These are phyloP conservation scores for Cosmia trapezina DNA, from an alignment of 2,888 invertebrate genomes.

Conservation along the genomic window DNA sequence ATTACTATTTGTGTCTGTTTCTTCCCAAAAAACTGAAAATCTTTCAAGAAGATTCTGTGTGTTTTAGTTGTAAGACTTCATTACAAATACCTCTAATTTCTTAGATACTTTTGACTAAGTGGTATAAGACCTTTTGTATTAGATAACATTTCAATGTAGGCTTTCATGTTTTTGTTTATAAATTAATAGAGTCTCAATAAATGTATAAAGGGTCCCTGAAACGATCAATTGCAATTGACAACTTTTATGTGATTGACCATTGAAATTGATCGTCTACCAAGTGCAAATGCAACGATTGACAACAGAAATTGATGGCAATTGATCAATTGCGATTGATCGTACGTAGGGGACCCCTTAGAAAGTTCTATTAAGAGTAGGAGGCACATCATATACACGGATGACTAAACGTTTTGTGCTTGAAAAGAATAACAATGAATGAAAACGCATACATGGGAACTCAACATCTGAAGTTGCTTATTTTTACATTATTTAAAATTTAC, in stretches of 20 bases:
- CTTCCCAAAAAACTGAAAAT: conserved; percentile 7
- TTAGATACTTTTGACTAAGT: not conserved
- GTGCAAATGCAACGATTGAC: too few species aligned
- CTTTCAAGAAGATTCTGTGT: not conserved
- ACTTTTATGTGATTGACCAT: too few species aligned
- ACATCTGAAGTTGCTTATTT: not conserved
- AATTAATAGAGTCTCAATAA: not conserved
- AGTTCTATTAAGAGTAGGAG: not conserved
- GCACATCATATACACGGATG: not conserved
- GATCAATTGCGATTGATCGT: too few species aligned
- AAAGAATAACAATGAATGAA: not conserved
- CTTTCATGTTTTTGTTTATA: not conserved
- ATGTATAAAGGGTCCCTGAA: not conserved
- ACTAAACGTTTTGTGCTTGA: not conserved
- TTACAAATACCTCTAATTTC: not conserved
- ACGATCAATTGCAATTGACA: too few species aligned
- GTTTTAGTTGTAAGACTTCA: not conserved
- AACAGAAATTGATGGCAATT: too few species aligned
- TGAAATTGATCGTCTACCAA: too few species aligned
- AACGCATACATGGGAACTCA: not conserved
- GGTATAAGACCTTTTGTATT: not conserved
- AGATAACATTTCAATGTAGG: conserved; percentile 5
- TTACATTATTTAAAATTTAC: too few species aligned
- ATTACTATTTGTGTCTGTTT: conserved; percentile 28
- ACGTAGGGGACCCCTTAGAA: too few species aligned